These are phyloP conservation scores for Hapalemur alaotrensis DNA, from an alignment of 2,797 vertebrate genomes.

Conservation along the genomic window DNA sequence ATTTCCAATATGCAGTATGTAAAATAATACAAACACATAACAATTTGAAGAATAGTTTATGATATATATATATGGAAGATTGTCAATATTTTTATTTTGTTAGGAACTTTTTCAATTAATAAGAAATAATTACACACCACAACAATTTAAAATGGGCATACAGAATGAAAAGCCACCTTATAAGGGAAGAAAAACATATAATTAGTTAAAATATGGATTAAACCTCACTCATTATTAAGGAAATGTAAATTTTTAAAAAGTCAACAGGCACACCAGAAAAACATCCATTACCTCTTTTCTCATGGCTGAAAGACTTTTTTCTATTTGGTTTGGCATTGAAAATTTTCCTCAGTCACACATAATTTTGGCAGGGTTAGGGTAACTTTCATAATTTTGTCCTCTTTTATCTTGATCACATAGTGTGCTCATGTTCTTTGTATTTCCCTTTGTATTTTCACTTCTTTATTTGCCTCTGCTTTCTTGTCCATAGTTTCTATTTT, in stretches of 20 bases:
- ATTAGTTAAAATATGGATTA: background rate
- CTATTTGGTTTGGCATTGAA: background rate
- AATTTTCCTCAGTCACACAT: background rate
- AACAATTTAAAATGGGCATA: background rate
- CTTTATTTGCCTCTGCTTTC: background rate
- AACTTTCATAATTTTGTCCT: background rate
- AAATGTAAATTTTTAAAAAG: background rate
- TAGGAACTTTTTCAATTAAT: background rate
- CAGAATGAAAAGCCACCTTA: background rate
- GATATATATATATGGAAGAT: background rate
- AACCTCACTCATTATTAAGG: background rate
- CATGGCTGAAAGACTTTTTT: background rate
- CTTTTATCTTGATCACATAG: background rate
- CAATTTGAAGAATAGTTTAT: background rate
- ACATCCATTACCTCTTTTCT: background rate
- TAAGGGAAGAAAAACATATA: background rate
- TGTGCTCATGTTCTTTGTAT: background rate
- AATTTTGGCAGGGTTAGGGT: background rate
- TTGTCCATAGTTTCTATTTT: background rate
- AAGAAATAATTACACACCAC: background rate
- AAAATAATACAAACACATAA: background rate
- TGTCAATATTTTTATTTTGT: background rate
- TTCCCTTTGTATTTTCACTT: background rate
- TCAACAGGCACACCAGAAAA: background rate
- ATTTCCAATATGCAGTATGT: background rate